Evolutionary conservation across 2,888 invertebrate species (phyloP).

Genomic region (Stramonita haemastoma): DNA sequence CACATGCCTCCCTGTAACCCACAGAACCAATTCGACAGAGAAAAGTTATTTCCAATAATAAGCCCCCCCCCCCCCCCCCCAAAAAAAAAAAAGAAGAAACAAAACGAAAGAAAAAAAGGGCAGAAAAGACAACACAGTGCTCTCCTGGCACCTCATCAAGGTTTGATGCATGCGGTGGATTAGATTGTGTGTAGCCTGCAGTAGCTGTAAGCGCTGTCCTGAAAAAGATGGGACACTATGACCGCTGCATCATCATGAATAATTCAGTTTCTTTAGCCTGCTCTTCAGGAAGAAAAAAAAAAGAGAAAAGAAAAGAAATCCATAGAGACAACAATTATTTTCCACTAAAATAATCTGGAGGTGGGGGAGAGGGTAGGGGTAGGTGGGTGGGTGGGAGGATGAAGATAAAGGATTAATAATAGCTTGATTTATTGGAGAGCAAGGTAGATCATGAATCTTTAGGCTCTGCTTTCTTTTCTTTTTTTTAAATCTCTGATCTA

Average conservation of each 20-base stretch:
- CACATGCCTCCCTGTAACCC: no score
- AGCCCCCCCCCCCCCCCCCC: no score
- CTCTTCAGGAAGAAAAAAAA: not conserved
- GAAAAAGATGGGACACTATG: not conserved
- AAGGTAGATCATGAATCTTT: no score
- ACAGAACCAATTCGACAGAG: no score
- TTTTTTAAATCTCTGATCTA: no score
- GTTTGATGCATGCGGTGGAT: not conserved
- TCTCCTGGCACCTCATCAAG: not conserved
- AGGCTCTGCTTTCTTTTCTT: no score
- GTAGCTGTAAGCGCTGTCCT: not conserved
- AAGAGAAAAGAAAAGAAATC: not conserved
- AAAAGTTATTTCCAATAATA: no score
- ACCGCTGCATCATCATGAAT: not conserved
- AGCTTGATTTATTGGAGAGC: no score
- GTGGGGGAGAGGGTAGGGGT: no score
- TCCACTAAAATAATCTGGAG: not conserved
- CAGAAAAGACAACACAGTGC: not conserved
- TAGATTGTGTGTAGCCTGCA: conserved; percentile 4
- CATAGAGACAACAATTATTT: not conserved
- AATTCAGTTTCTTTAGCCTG: not conserved
- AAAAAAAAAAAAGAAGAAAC: no score
- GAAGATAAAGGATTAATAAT: no score
- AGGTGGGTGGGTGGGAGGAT: no score
- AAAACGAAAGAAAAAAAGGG: not conserved